phyloP scores from a whole-genome alignment of 1,140 invertebrate species.

The Drosophila lini region DNA sequence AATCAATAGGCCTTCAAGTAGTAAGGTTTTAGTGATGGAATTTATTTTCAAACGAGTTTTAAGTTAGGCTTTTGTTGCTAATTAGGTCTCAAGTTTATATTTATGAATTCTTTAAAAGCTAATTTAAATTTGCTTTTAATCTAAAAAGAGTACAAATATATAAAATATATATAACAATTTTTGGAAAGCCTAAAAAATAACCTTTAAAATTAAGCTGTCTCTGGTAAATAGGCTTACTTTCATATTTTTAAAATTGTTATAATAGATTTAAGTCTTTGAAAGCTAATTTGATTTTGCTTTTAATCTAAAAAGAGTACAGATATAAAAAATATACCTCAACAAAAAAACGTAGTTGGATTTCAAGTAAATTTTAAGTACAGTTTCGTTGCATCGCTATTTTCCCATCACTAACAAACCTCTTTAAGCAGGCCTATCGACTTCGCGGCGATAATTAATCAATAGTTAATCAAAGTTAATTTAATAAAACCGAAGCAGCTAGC shows the following conservation, averaged over 20 bases:
- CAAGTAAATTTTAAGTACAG: background rate
- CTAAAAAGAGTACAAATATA: no score
- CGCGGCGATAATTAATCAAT: conserved; percentile 19
- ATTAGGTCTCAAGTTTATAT: background rate
- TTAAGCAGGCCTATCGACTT: conserved; percentile 12
- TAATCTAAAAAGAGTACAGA: no score
- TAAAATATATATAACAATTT: no score
- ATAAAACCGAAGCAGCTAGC: conserved; percentile 57
- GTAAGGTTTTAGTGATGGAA: background rate
- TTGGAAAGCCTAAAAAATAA: background rate
- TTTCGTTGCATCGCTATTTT: background rate
- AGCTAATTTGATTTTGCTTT: no score
- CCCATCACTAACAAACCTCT: conserved; percentile 7
- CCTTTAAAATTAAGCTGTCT: no score
- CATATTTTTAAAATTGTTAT: no score
- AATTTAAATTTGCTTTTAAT: no score
- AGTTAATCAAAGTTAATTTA: conserved; percentile 29
- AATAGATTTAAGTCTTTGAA: no score
- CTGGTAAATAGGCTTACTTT: no score
- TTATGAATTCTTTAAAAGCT: background rate
- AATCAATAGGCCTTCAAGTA: conserved; percentile 1
- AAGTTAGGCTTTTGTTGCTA: background rate
- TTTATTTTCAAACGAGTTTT: background rate
- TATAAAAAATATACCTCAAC: no score
- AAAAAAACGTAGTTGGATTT: background rate